A percentile compares a stretch with the other conserved stretches of the same genome.
Conservation (phyloP, 2,797 vertebrate genomes). For the Lepilemur ruficaudatus region DNA sequence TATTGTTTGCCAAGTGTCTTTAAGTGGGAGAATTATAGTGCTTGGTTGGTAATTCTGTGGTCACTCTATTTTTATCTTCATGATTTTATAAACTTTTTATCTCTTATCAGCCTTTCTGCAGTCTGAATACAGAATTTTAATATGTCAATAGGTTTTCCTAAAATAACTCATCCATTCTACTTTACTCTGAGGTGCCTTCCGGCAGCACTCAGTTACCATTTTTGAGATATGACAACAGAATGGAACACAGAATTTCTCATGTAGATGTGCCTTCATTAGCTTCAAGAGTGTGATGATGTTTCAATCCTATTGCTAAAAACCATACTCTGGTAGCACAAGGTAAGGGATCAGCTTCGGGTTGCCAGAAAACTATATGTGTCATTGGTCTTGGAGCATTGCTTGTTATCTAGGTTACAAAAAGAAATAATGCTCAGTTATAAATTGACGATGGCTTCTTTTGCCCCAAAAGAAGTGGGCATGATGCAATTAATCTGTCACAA, state of each 20-base stretch:
- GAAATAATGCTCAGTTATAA: background rate
- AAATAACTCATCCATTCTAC: background rate
- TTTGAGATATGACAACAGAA: background rate
- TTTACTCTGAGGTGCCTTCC: background rate
- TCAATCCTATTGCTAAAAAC: background rate
- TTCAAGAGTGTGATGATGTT: background rate
- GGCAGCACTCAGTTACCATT: background rate
- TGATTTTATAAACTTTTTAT: slow-evolving; percentile 19
- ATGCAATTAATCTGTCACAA: background rate
- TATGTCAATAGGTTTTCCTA: background rate
- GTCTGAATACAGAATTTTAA: background rate
- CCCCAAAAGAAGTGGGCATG: background rate
- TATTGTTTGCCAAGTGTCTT: background rate
- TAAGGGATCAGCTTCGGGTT: background rate
- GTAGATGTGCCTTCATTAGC: background rate
- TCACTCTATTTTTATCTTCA: slow-evolving; percentile 28
- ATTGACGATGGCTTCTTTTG: background rate
- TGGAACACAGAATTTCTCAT: background rate
- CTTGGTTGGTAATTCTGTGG: background rate
- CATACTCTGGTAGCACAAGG: background rate
- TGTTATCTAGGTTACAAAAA: background rate
- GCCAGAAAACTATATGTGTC: background rate
- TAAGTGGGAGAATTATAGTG: background rate
- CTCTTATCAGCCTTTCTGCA: background rate
- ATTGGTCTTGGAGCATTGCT: background rate